phyloP scores from a whole-genome alignment of 2,797 vertebrate species.

The Buceros bicornis region DNA sequence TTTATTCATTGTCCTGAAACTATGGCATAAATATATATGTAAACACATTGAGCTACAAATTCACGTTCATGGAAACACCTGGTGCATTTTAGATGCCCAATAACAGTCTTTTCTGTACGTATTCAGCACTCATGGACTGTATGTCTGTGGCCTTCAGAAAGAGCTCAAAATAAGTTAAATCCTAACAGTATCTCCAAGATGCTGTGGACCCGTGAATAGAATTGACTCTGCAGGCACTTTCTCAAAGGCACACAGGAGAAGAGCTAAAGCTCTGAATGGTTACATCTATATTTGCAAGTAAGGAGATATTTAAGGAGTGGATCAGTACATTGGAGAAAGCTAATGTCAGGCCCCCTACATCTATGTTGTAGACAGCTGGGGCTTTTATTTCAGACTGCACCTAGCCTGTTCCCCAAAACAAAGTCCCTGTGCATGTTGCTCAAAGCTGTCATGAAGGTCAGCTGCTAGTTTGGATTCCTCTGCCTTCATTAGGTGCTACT shows the following conservation, averaged over 20 bases:
- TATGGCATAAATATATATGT: background rate
- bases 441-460: background rate
- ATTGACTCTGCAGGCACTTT: background rate
- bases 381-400: background rate
- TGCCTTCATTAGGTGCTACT: background rate
- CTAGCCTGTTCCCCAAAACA: background rate
- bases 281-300: background rate
- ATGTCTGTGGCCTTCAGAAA: background rate
- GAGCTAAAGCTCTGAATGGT: background rate
- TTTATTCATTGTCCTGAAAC: background rate
- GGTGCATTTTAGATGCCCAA: background rate
- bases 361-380: no score
- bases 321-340: background rate
- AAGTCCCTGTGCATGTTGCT: background rate
- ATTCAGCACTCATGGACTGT: background rate
- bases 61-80: background rate
- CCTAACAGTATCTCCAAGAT: background rate
- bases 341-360: background rate
- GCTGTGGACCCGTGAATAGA: background rate
- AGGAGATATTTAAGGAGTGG: background rate
- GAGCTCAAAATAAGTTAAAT: background rate
- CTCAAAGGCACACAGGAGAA: background rate
- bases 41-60: background rate
- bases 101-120: background rate
- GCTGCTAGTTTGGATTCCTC: background rate